Evolutionary conservation across 2,888 invertebrate genomes (phyloP), one percentile per base, ranked within the genome.

Genomic region (Rotaria socialis): DNA sequence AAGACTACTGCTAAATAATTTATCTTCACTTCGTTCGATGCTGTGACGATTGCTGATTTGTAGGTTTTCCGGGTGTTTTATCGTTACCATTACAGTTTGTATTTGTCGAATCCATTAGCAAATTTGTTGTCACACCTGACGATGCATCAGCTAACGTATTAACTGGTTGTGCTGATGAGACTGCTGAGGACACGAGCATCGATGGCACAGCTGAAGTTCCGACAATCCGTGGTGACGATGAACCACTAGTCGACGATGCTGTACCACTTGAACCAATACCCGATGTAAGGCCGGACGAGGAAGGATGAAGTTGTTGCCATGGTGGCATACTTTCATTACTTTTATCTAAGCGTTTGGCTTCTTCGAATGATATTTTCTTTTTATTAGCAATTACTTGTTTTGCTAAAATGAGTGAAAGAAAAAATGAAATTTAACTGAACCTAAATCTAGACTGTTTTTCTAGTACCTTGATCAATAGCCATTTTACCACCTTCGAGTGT

Each of bases 341-440:
- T 58, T 87, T 87, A 67, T 87, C 87, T 85, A 87, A 84, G 11
- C 84, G 67, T 86, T 86, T 87, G 10, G 86, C 87, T 84, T 87
- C 87, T 84, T 87, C 87, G 58, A 87, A 87, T 14, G 87, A 85
- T n/a, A 86, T 86, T 80, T 85, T 85, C 60, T 41, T 85, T 47
- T 85, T 85, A 84, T 86, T 75, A 24, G 60, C 60, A 43, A 86
- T 75, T 55, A 75, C 56, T 41, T 86, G 75, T 52, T 85, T 86
- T 6, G 85, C 86, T 43, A 85, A 67, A 58, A 58, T 24, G 6
- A 22, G 41, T 52, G 41, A 56, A 58, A n/a, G 41, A 56, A 56
- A 84, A 7, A 55, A 14, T 16, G 14, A 19, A 22, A 27, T 55
- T 11, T 55, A 27, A 50, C 43, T n/a, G 11, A 47, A 47, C 7